Base-by-base conservation (phyloP, 1,140 invertebrate genomes). In the Bathynomus jamesi region DNA sequence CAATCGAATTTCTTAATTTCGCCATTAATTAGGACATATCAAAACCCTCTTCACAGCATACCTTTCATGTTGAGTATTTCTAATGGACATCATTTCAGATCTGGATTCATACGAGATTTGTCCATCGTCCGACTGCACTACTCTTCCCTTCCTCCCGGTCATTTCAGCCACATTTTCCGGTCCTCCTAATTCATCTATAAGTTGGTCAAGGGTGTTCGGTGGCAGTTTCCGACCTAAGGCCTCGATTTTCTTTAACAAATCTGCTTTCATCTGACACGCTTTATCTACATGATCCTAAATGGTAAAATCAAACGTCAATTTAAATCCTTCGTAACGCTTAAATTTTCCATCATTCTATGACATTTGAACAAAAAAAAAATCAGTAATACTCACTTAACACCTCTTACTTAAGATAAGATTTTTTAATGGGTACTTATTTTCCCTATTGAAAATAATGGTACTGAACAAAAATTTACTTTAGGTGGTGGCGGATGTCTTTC, bases 151-250 rank as follows among this genome's bases (percentile, higher is more conserved):
- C 29, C 96, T 86, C 3, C 96, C 96, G 0, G 96, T 99, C 95
- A 99, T 98, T 86, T 91, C 77, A 0, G 78, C 74, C 28, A 75
- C 73, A 83, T 95, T 95, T 79, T 96, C 93, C 3, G 95, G 93
- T 0, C 98, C 98, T 31, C 98, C 98, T 3, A 99, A 86, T 80
- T 98, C 93, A 83, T 99, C 96, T 77, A 99, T 99, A 0, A 99
- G 85, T 81, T 99, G 95, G 86, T 99, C 98, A 10, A 99, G 84
- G 0, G 96, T 98, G 82, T 99, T 99, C n/a, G 95, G 90, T 7
- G 98, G 98, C 70, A 99, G 83, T 46, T 87, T 87, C 2, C 93
- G 88, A 21, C 96, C 96, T 0, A 99, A 83, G 61, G 85, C 83
- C 80, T 99, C 95, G 40, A 99, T 90, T 80, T 90, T 89, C 0